These are phyloP conservation scores for Caranx melampygus DNA, from an alignment of 2,113 vertebrate species.

Conservation along the genomic window DNA sequence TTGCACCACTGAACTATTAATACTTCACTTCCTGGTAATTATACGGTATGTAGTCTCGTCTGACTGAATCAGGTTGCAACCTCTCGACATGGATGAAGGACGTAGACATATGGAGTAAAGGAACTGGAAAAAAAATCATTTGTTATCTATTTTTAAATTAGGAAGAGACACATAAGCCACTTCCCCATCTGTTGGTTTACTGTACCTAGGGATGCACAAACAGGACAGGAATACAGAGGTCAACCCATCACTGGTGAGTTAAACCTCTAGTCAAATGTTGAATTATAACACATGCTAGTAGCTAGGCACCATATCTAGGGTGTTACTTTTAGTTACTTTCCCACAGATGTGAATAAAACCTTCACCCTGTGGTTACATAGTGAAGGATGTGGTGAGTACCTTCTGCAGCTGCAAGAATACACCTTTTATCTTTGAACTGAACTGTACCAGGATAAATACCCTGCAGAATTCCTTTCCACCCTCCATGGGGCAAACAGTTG, in stretches of 20 bases:
- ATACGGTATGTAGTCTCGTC: neutral
- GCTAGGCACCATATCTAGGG: neutral
- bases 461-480: neutral
- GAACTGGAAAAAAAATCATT: conserved; percentile 35
- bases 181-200: conserved; percentile 15
- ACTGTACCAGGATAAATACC: neutral
- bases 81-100: neutral
- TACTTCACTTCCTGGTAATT: neutral
- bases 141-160: conserved; percentile 27
- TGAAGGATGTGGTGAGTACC: conserved; percentile 61
- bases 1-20: neutral
- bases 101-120: neutral
- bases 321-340: conserved; percentile 22
- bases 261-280: neutral
- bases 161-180: conserved; percentile 27
- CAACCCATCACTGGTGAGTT: neutral
- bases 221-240: neutral
- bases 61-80: neutral
- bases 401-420: conserved; percentile 45
- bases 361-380: conserved; percentile 29
- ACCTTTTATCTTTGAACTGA: neutral
- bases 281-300: neutral
- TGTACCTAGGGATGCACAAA: neutral
- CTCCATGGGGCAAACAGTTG: neutral
- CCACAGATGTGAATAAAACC: conserved; percentile 26